phyloP scores from a whole-genome alignment of 2,888 invertebrate genomes.

The Tridacna crocea region DNA sequence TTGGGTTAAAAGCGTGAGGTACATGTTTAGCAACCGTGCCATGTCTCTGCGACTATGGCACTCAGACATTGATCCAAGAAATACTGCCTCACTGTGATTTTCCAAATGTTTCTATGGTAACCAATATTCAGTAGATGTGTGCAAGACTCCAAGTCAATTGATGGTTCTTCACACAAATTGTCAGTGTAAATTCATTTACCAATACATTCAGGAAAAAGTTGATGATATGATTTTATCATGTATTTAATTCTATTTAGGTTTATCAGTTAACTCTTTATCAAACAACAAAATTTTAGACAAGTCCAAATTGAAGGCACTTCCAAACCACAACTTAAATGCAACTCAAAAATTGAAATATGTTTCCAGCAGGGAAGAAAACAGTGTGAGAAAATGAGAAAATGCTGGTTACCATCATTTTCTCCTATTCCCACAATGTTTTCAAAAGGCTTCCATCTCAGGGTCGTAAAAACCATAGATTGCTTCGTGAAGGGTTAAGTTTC shows the following conservation, averaged over 20 bases:
- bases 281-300: not conserved
- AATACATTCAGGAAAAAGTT: conserved; percentile 46
- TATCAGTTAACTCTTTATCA: not conserved
- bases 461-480: no score
- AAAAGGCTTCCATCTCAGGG: no score
- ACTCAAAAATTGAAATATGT: not conserved
- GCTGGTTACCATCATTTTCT: not conserved
- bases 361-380: not conserved
- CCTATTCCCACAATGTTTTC: not conserved
- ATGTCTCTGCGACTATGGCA: conserved; percentile 59
- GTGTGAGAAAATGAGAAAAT: not conserved
- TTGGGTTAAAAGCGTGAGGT: conserved; percentile 70
- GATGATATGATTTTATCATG: conserved; percentile 6
- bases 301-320: not conserved
- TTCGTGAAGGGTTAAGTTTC: no score
- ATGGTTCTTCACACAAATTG: conserved; percentile 52
- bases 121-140: conserved; percentile 65
- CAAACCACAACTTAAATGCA: not conserved
- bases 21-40: conserved; percentile 74
- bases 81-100: conserved; percentile 68
- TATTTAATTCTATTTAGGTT: no score
- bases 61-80: conserved; percentile 64
- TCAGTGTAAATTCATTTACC: conserved; percentile 61
- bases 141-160: conserved; percentile 59
- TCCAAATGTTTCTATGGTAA: conserved; percentile 68